phyloP scores from a whole-genome alignment of 2,797 vertebrate genomes.

The Mareca penelope region DNA sequence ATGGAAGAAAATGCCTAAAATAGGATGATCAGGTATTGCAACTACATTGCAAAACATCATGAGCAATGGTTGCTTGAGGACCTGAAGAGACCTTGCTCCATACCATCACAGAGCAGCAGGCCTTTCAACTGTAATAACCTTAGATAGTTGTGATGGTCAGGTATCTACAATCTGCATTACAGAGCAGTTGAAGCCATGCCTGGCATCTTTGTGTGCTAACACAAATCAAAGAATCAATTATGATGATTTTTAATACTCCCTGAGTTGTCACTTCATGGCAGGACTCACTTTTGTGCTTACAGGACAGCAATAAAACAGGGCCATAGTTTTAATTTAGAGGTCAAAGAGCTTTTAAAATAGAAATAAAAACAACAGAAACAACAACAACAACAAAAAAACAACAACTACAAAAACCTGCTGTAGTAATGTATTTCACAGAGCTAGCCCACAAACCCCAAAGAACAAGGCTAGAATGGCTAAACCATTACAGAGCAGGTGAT shows the following conservation, averaged over 20 bases:
- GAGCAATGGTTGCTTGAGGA: neutral
- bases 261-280: neutral
- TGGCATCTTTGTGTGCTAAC: neutral
- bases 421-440: neutral
- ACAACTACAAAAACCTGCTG: neutral
- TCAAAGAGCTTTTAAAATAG: neutral
- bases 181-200: neutral
- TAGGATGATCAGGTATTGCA: neutral
- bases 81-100: neutral
- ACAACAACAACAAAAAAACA: too few species aligned
- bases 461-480: neutral
- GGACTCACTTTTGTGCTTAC: neutral
- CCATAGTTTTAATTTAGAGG: neutral
- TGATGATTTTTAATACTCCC: neutral
- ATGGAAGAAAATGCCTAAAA: slow-evolving; percentile 1
- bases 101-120: neutral
- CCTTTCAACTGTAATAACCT: neutral
- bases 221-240: neutral
- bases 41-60: neutral
- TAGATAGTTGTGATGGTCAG: neutral
- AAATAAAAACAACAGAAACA: neutral
- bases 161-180: neutral
- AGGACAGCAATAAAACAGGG: neutral
- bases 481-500: neutral
- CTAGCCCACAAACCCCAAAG: neutral